These are phyloP conservation scores for Aleiodes alternator DNA, from an alignment of 2,888 invertebrate species.

Conservation along the genomic window DNA sequence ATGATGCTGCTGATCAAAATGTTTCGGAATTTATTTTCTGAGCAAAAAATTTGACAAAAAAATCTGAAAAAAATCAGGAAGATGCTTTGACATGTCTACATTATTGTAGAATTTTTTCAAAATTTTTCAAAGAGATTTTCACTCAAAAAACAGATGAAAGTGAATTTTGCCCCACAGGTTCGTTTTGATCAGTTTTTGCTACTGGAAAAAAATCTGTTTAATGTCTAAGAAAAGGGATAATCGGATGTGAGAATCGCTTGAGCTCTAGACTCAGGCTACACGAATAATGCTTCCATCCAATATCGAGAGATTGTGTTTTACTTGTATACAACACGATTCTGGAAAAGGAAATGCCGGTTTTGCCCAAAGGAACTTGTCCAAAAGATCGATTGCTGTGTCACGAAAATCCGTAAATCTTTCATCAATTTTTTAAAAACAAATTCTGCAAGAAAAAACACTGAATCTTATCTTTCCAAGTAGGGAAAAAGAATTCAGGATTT, in stretches of 20 bases:
- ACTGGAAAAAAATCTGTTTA: constrained; percentile 18
- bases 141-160: too few relatives aligned
- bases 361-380: constrained; percentile 35
- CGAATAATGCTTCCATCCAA: constrained; percentile 45
- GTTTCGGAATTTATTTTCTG: too few relatives aligned
- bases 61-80: too few relatives aligned
- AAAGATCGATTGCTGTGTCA: constrained; percentile 14
- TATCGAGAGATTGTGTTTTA: constrained; percentile 31
- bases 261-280: constrained; percentile 44
- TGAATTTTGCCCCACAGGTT: too few relatives aligned
- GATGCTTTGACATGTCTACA: too few relatives aligned
- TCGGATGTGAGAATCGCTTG: constrained; percentile 14
- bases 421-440: neutral
- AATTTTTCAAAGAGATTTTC: too few relatives aligned
- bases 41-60: too few relatives aligned
- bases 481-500: neutral
- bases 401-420: constrained; percentile 15
- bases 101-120: too few relatives aligned
- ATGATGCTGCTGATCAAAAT: too few relatives aligned
- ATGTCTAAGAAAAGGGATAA: constrained; percentile 39
- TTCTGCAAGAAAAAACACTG: neutral
- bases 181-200: too few relatives aligned
- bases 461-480: too few relatives aligned
- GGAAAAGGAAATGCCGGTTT: constrained; percentile 47
- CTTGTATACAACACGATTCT: constrained; percentile 39